Percentiles rank a stretch among this genome's conserved stretches.
phyloP scores from a whole-genome alignment of 1,140 invertebrate genomes.

The Leptopilina boulardi region DNA sequence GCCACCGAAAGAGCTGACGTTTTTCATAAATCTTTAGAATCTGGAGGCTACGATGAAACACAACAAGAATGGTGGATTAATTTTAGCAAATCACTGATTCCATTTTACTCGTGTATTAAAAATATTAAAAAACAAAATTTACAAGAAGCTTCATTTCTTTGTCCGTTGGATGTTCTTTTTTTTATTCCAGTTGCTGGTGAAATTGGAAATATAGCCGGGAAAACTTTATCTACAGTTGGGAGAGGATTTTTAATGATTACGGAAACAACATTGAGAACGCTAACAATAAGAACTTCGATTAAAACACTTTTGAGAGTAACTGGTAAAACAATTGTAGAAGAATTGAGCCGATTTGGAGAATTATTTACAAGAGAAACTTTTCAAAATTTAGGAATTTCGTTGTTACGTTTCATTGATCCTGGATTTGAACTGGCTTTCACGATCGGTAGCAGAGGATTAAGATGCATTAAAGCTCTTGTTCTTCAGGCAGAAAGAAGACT shows the following conservation, averaged over 20 bases:
- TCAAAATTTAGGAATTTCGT: background rate
- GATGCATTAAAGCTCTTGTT: background rate
- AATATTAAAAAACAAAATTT: background rate
- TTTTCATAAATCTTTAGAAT: background rate
- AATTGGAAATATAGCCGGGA: background rate
- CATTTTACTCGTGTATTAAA: background rate
- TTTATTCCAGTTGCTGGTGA: background rate
- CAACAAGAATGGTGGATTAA: background rate
- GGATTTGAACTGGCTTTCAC: background rate
- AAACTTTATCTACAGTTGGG: too few species aligned
- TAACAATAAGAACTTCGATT: background rate
- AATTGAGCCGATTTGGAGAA: background rate
- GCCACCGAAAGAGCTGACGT: background rate
- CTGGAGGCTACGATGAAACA: background rate
- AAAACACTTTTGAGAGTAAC: background rate
- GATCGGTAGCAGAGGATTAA: background rate
- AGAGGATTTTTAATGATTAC: background rate
- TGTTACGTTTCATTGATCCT: background rate
- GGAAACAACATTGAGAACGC: background rate
- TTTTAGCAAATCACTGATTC: background rate
- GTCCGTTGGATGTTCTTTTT: background rate
- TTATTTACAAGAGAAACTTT: background rate
- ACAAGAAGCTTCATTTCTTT: background rate
- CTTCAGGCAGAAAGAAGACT: background rate
- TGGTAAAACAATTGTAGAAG: background rate